These are phyloP conservation scores for Raillietiella orientalis DNA, from an alignment of 2,888 invertebrate species.

Conservation along the genomic window DNA sequence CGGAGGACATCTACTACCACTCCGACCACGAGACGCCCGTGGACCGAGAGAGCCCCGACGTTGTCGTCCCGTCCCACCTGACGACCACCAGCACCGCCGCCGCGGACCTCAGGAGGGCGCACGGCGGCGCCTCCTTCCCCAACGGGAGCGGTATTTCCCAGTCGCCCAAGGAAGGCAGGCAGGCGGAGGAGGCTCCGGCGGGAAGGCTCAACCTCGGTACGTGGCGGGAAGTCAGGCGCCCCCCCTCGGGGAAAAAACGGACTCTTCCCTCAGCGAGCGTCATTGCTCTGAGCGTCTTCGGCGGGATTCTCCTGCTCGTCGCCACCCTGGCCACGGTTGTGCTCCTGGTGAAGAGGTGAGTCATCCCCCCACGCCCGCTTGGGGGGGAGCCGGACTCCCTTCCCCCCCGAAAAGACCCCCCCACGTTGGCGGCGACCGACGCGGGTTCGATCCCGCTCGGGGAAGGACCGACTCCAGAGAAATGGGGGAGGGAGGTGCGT, in stretches of 20 bases:
- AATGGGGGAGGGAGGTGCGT: too few species aligned
- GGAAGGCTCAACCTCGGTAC: constrained; percentile 38
- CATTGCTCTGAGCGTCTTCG: constrained; percentile 59
- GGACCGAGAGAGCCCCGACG: constrained; percentile 3
- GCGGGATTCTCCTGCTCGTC: constrained; percentile 60
- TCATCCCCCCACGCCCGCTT: constrained; percentile 5
- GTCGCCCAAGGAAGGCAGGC: constrained; percentile 16
- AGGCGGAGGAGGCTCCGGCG: constrained; percentile 10
- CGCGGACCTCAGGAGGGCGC: too few species aligned
- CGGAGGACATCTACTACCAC: constrained; percentile 3
- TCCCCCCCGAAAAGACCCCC: constrained; percentile 16
- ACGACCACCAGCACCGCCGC: constrained; percentile 3
- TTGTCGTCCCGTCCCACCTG: constrained; percentile 1
- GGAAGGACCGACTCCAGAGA: too few species aligned
- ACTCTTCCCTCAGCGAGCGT: constrained; percentile 26
- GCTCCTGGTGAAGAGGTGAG: constrained; percentile 54
- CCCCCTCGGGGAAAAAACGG: not conserved
- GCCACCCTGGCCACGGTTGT: constrained; percentile 64
- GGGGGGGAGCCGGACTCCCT: constrained; percentile 2
- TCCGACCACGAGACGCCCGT: constrained; percentile 2
- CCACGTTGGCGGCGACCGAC: too few species aligned
- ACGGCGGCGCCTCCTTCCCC: too few species aligned
- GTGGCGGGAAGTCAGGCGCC: constrained; percentile 4
- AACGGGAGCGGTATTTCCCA: too few species aligned
- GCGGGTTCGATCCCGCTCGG: too few species aligned